phyloP scores from a whole-genome alignment of 2,888 invertebrate genomes.

The Drosophila parthenogenetica region DNA sequence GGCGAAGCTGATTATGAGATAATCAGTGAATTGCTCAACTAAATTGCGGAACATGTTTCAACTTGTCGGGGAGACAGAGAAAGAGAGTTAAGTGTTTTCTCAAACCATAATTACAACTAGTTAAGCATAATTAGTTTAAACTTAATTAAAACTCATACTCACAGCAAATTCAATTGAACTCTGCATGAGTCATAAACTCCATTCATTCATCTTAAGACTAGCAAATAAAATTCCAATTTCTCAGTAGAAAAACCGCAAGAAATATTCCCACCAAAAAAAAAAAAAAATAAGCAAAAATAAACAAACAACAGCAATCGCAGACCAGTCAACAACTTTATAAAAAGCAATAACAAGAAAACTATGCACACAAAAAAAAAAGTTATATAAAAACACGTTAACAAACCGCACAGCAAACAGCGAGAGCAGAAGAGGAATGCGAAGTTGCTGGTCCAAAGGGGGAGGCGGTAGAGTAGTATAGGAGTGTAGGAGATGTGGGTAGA shows the following conservation, averaged over 20 bases:
- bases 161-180: background rate
- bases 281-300: constrained; percentile 66
- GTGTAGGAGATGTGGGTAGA: too few relatives aligned
- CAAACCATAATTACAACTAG: constrained; percentile 3
- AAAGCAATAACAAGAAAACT: constrained; percentile 53
- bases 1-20: constrained; percentile 74
- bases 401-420: constrained; percentile 31
- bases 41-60: constrained; percentile 46
- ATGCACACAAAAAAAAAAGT: constrained; percentile 64
- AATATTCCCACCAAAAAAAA: constrained; percentile 58
- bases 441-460: constrained; percentile 1
- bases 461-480: background rate
- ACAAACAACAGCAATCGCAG: constrained; percentile 30
- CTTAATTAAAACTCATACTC: background rate
- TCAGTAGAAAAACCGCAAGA: constrained; percentile 24
- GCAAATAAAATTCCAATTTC: constrained; percentile 56
- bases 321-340: constrained; percentile 56
- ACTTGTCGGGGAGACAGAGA: constrained; percentile 10
- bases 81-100: background rate
- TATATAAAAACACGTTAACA: constrained; percentile 75
- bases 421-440: constrained; percentile 2
- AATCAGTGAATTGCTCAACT: constrained; percentile 69
- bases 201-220: constrained; percentile 50
- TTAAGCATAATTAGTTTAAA: constrained; percentile 1
- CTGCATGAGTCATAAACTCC: constrained; percentile 53